phyloP scores from a whole-genome alignment of 1,140 invertebrate species.

The Drosophila albomicans region DNA sequence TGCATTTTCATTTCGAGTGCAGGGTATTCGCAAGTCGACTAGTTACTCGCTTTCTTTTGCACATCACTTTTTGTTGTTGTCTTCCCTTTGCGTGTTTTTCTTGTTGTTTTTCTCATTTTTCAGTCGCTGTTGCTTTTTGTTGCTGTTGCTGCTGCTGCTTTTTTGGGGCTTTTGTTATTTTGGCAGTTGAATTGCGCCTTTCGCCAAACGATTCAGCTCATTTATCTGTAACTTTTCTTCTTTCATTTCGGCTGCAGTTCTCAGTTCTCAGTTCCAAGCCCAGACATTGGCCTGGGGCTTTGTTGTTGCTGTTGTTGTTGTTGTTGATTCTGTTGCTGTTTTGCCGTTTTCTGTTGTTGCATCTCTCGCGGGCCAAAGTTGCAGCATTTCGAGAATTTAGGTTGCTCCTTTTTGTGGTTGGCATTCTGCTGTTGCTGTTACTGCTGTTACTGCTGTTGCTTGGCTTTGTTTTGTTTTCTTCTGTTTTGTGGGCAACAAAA shows the following conservation, averaged over 20 bases:
- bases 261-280: constrained; percentile 5
- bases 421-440: constrained; percentile 16
- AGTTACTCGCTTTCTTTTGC: background rate
- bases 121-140: constrained; percentile 18
- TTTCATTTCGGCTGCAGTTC: constrained; percentile 62
- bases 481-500: constrained; percentile 75
- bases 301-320: constrained; percentile 7
- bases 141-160: background rate
- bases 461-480: constrained; percentile 24
- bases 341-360: constrained; percentile 12
- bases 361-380: constrained; percentile 62
- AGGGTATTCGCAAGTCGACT: constrained; percentile 34
- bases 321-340: constrained; percentile 23
- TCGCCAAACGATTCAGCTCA: constrained; percentile 80
- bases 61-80: constrained; percentile 9
- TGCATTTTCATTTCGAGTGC: background rate
- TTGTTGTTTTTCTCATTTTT: constrained; percentile 14
- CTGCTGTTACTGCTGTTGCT: constrained; percentile 43
- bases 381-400: constrained; percentile 80
- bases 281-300: constrained; percentile 9
- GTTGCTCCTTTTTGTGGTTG: constrained; percentile 70
- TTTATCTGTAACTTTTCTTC: constrained; percentile 80
- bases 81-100: constrained; percentile 6
- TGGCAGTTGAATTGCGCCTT: constrained; percentile 82
- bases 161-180: constrained; percentile 62